Evolutionary conservation across 2,797 vertebrate species (phyloP), one percentile per base, ranked within the genome.

Genomic region (Agapornis canus): DNA sequence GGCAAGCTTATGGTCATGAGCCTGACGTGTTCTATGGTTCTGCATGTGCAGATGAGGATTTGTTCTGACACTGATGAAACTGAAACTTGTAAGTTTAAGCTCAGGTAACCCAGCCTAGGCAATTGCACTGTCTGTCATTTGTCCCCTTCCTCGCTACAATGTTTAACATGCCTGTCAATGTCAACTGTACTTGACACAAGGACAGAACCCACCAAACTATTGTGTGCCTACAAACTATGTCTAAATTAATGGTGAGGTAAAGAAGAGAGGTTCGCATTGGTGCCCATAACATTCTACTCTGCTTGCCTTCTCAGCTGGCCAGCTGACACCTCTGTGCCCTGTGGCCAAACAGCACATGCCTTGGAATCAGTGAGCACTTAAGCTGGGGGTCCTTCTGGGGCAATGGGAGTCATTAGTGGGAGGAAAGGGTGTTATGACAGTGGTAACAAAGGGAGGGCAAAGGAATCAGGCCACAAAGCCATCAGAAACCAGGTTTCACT

Each of bases 121-220:
- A 72, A 91, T 77, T 72, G 75, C 79, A 92, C 43, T 61, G 40
- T 72, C 82, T 94, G 65, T 72, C 86, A 82, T 82, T 89, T 89
- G 71, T 84, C 70, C 77, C 52, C 11, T 75, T 94, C 31, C 35
- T 80, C 79, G 68, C 54, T 64, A 40, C 75, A 70, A 37, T 25
- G 17, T 79, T 82, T 87, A 91, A 85, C 65, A 37, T 86, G 47
- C 64, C 35, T 54, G 59, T 80, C 82, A 77, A 25, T 29, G 52
- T 79, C 71, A 92, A 42, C 70, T 6, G 3, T 48, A 42, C 48
- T 8, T 54, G 70, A 84, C 63, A 65, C 57, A 72, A 0, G 11
- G 56, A 54, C 35, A 70, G 71, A 85, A 56, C 43, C 51, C 86
- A 90, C 56, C 22, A 40, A 78, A 72, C 39, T 14, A 54, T 51